Evolutionary conservation across 2,888 invertebrate genomes (phyloP).

Genomic region (Ypsolopha sequella): DNA sequence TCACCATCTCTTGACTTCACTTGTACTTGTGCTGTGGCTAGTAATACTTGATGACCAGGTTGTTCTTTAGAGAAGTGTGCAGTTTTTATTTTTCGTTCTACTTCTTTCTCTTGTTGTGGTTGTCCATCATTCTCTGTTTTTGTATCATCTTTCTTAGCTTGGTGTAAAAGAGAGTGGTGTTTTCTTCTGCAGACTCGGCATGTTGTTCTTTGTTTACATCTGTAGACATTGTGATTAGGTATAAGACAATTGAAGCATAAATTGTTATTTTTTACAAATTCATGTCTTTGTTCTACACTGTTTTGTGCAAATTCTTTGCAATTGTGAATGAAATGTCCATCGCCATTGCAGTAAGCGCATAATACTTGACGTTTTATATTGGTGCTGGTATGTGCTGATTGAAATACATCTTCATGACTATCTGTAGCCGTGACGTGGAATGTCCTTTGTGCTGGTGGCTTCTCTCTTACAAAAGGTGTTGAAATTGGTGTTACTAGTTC

Average conservation of each 20-base stretch:
- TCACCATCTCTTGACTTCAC: constrained; percentile 10
- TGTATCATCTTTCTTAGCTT: constrained; percentile 1
- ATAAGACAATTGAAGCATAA: constrained; percentile 5
- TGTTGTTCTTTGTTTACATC: constrained; percentile 7
- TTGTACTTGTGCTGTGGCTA: constrained; percentile 11
- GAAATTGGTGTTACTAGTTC: constrained; percentile 11
- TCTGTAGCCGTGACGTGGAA: not conserved
- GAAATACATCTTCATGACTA: not conserved
- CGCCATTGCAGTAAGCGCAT: not conserved
- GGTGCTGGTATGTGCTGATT: not conserved
- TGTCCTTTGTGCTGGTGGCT: not conserved
- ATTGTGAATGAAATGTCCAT: not conserved
- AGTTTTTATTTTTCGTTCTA: constrained; percentile 6
- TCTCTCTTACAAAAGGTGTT: not conserved
- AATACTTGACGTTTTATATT: not conserved
- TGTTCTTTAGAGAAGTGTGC: constrained; percentile 11
- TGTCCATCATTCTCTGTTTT: too few species aligned
- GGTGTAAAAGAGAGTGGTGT: constrained; percentile 12
- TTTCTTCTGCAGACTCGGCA: constrained; percentile 11
- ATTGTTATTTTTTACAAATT: constrained; percentile 1
- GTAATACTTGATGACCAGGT: constrained; percentile 11
- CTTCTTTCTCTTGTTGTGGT: not conserved
- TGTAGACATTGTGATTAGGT: constrained; percentile 8
- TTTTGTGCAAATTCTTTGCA: constrained; percentile 1
- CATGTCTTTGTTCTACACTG: not conserved